Base-by-base conservation (phyloP, 2,797 vertebrate genomes). In the Syndactyla subalaris region DNA sequence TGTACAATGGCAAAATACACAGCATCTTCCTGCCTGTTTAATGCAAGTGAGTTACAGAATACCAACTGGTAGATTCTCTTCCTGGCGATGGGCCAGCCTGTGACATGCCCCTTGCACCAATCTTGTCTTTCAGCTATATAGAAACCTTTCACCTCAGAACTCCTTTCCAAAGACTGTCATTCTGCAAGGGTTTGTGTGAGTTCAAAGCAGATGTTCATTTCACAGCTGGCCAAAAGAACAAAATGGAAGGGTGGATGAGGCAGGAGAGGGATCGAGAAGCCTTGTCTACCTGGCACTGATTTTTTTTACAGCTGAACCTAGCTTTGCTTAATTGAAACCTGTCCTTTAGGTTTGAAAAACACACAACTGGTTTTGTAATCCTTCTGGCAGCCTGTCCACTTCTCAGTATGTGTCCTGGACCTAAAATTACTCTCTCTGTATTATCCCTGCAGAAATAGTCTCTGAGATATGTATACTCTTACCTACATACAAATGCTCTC, bases 261-360 rank as follows among this genome's bases (percentile, higher is more conserved):
- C 11, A 10, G 51, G 24, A 91, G 65, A 92, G 38, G 62, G 86
- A 87, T 66, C 6, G 78, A 92, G 54, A 39, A 83, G 36, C 22
- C 41, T 78, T 84, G 61, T 75, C 73, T 91, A 58, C 63, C 71
- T 90, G 92, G 92, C 85, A 85, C 54, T 68, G 78, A 83, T 93
- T 96, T 86, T 68, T 79, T 67, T 88, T 84, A 39, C 11, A 89
- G 59, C 84, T 95, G 93, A 97, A 91, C 67, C 58, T 72, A 51
- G 58, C n/a, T 97, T 96, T 95, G 45, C 83, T 79, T 94, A 96
- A 97, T 85, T 94, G 88, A 97, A 98, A 96, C 45, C 93, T 88
- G 68, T 88, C 76, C 65, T 89, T 85, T 78, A 71, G 82, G 70
- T 96, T 77, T 77, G 54, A 85, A 96, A 85, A 97, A 70, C 83